Conservation (phyloP, 2,888 invertebrate species). For the Lasioglossum zephyrum region DNA sequence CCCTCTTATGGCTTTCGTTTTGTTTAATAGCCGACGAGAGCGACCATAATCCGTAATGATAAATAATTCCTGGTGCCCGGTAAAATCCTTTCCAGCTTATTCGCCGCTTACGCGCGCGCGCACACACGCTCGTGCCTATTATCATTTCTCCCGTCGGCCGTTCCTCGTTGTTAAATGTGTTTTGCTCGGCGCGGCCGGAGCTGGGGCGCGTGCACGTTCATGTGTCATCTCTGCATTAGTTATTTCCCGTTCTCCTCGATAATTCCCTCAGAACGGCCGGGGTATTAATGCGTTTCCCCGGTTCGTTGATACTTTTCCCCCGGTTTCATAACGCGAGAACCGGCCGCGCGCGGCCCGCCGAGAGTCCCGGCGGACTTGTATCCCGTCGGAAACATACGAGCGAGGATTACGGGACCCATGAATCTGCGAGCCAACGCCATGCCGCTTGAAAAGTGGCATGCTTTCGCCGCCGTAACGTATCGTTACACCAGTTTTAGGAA, state of each 20-base stretch:
- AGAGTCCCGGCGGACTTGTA: constrained; percentile 11
- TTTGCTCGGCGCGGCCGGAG: not conserved
- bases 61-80: constrained; percentile 70
- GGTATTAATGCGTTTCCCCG: not conserved
- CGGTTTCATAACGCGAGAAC: not conserved
- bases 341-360: not conserved
- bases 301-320: constrained; percentile 12
- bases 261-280: not conserved
- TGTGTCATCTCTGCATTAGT: not conserved
- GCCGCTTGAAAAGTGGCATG: constrained; percentile 11
- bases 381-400: constrained; percentile 13
- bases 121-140: constrained; percentile 51
- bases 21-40: constrained; percentile 68
- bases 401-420: constrained; percentile 9
- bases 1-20: constrained; percentile 64
- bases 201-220: not conserved
- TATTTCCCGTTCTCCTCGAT: constrained; percentile 11
- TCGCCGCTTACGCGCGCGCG: constrained; percentile 44
- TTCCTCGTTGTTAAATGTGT: constrained; percentile 1
- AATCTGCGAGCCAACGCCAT: not conserved
- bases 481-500: constrained; percentile 6
- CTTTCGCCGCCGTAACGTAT: constrained; percentile 7
- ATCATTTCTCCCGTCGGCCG: constrained; percentile 41
- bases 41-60: constrained; percentile 73
- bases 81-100: constrained; percentile 73